Percentiles rank a stretch among this genome's conserved stretches.
phyloP scores from a whole-genome alignment of 2,888 invertebrate species.

The Drosophila buzzatii region DNA sequence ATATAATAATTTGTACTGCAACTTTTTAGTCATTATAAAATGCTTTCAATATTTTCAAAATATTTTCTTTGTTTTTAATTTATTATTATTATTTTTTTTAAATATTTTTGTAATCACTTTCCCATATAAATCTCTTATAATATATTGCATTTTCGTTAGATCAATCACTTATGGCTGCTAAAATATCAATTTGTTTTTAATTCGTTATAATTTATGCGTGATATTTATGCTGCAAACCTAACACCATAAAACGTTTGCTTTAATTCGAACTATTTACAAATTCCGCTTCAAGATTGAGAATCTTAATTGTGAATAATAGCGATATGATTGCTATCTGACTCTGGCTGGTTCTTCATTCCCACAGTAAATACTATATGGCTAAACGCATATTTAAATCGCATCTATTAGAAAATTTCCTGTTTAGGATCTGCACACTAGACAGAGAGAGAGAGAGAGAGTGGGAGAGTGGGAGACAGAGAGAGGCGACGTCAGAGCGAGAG shows the following conservation, averaged over 20 bases:
- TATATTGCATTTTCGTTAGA: neutral
- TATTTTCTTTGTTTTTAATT: neutral
- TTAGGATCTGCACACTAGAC: conserved; percentile 42
- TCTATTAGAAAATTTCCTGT: conserved; percentile 59
- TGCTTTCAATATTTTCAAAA: neutral
- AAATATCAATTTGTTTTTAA: neutral
- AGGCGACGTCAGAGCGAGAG: neutral
- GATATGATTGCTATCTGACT: conserved; percentile 31
- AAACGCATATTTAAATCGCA: conserved; percentile 49
- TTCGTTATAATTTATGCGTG: neutral
- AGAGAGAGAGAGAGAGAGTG: neutral
- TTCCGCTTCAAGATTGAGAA: conserved; percentile 29
- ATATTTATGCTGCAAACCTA: neutral
- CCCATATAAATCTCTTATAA: too few species aligned
- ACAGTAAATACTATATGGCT: conserved; percentile 45
- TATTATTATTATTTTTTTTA: neutral
- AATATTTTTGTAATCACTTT: neutral
- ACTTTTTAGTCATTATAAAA: too few species aligned
- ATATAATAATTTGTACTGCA: too few species aligned
- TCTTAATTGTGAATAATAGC: conserved; percentile 40
- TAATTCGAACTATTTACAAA: conserved; percentile 21
- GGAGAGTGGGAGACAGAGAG: neutral
- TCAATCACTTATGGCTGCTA: neutral
- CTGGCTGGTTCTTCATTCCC: conserved; percentile 39
- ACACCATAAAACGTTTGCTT: neutral